These are phyloP conservation scores for Phengaris alcon DNA, from an alignment of 2,888 invertebrate species.

Conservation along the genomic window DNA sequence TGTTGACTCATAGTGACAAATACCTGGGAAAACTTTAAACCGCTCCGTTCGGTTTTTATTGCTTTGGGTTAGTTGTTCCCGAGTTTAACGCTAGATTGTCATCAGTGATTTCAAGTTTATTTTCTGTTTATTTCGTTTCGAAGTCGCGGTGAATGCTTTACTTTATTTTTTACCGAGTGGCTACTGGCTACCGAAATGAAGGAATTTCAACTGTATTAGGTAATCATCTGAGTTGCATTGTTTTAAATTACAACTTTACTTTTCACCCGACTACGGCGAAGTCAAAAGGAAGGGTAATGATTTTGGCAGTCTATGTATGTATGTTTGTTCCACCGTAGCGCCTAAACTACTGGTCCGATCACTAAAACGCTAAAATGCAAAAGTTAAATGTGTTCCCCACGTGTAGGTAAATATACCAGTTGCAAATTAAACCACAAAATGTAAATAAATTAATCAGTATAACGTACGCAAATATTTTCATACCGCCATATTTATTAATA, in stretches of 20 bases:
- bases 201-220: neutral
- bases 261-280: too few relatives aligned
- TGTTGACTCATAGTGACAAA: conserved; percentile 68
- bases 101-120: conserved; percentile 34
- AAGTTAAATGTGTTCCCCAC: too few relatives aligned
- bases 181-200: neutral
- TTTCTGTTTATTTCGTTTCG: neutral
- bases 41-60: conserved; percentile 60
- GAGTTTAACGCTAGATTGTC: conserved; percentile 40
- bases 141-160: neutral
- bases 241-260: too few relatives aligned
- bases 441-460: conserved; percentile 8
- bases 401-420: neutral
- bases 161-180: neutral
- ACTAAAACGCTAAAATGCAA: too few relatives aligned
- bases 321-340: too few relatives aligned
- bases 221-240: neutral
- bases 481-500: conserved; percentile 10
- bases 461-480: conserved; percentile 9
- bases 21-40: conserved; percentile 66
- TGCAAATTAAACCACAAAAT: neutral
- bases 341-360: too few relatives aligned
- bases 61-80: conserved; percentile 46
- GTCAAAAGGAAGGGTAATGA: too few relatives aligned
- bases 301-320: too few relatives aligned